Evolutionary conservation across 2,113 vertebrate genomes (phyloP).

Genomic region (Eretmochelys imbricata): DNA sequence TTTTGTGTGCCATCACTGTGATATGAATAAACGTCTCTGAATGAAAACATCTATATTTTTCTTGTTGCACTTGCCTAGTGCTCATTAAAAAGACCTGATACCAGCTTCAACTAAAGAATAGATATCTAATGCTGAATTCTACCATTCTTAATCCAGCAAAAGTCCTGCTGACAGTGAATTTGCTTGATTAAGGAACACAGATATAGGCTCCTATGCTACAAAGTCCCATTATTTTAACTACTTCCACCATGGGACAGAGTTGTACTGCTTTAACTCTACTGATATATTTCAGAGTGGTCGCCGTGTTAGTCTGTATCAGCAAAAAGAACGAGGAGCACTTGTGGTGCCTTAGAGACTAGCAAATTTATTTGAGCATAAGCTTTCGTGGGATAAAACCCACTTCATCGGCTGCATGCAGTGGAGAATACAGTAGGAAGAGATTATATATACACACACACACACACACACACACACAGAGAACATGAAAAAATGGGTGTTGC

Average conservation of each 20-base stretch:
- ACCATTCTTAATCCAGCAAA: neutral
- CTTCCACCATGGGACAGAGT: neutral
- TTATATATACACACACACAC: too few species aligned
- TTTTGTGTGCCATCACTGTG: neutral
- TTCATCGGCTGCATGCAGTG: too few species aligned
- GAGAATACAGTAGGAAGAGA: too few species aligned
- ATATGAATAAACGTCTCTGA: neutral
- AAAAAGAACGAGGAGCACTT: too few species aligned
- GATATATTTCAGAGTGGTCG: neutral
- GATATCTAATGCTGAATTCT: neutral
- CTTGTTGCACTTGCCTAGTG: neutral
- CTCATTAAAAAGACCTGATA: neutral
- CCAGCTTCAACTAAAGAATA: neutral
- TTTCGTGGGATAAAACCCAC: too few species aligned
- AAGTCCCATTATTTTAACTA: neutral
- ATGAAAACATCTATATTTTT: neutral
- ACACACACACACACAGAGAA: too few species aligned
- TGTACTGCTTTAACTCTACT: neutral
- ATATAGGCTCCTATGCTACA: neutral
- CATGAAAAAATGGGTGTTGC: too few species aligned
- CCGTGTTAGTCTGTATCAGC: too few species aligned
- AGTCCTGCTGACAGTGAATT: neutral
- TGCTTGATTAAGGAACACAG: neutral
- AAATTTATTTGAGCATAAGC: too few species aligned
- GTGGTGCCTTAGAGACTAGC: too few species aligned